Percentiles rank a stretch among this genome's conserved stretches.
These are phyloP conservation scores for Acleris laterana DNA, from an alignment of 2,888 invertebrate species.

Conservation along the genomic window DNA sequence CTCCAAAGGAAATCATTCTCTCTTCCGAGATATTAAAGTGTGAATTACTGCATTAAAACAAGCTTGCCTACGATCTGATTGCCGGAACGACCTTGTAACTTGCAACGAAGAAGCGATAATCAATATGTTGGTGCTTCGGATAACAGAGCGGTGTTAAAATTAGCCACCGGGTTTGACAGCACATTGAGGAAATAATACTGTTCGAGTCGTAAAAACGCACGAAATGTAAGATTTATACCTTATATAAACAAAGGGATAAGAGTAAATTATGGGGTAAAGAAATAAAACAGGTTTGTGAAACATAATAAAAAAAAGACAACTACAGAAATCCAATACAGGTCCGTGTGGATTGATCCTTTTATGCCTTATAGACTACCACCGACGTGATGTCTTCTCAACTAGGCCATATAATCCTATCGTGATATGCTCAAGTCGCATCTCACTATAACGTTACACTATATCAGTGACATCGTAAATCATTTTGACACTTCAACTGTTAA, in stretches of 20 bases:
- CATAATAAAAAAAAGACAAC: no score
- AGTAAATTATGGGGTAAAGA: neutral
- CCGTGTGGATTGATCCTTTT: no score
- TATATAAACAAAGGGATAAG: neutral
- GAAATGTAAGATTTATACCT: neutral
- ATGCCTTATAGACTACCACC: no score
- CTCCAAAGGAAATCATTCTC: slow-evolving; percentile 42
- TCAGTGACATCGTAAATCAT: no score
- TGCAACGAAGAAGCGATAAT: slow-evolving; percentile 55
- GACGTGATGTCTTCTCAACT: no score
- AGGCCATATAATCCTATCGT: no score
- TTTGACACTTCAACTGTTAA: no score
- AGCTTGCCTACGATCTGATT: slow-evolving; percentile 46
- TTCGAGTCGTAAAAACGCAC: neutral
- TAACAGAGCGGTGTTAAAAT: slow-evolving; percentile 31
- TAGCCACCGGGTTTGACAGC: slow-evolving; percentile 15
- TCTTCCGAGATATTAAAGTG: slow-evolving; percentile 43
- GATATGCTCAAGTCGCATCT: no score
- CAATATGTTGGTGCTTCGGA: slow-evolving; percentile 53
- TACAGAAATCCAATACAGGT: no score
- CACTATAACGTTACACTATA: no score
- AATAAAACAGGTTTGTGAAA: no score
- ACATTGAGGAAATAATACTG: neutral
- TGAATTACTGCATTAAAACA: slow-evolving; percentile 42
- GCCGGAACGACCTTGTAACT: slow-evolving; percentile 54